Percentiles rank a stretch among this genome's conserved stretches.
These are phyloP conservation scores for Leucoraja ocellata DNA, from an alignment of 2,797 vertebrate genomes.

Conservation along the genomic window DNA sequence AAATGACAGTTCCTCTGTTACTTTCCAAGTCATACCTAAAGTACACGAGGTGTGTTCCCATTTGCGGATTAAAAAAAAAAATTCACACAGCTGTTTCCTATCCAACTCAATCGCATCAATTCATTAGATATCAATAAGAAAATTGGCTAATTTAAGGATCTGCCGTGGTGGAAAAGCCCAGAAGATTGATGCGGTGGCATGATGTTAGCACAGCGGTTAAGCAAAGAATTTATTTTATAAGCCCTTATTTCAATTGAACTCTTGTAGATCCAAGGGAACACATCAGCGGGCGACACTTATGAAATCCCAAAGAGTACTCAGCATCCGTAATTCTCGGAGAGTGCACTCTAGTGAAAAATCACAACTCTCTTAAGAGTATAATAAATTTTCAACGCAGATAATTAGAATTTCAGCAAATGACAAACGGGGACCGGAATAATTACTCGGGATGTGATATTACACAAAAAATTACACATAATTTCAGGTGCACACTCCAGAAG, in stretches of 20 bases:
- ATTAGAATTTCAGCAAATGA: conserved; percentile 37
- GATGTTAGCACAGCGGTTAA: conserved; percentile 11
- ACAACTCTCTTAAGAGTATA: conserved; percentile 38
- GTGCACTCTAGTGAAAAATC: conserved; percentile 37
- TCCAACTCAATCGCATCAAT: background rate
- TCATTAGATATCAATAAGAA: background rate
- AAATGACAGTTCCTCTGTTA: background rate
- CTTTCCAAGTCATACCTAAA: background rate
- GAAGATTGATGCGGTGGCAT: conserved; percentile 17
- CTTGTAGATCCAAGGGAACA: conserved; percentile 28
- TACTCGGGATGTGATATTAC: background rate
- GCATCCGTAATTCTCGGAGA: conserved; percentile 15
- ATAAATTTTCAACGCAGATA: conserved; percentile 30
- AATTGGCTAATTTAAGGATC: conserved; percentile 21
- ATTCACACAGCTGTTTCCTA: background rate
- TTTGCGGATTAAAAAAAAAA: background rate
- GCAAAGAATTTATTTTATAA: conserved; percentile 31
- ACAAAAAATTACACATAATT: conserved; percentile 26
- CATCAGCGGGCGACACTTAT: conserved; percentile 28
- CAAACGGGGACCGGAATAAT: conserved; percentile 13
- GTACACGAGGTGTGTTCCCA: background rate
- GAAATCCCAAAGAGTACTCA: conserved; percentile 29
- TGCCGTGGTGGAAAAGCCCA: conserved; percentile 7
- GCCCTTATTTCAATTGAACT: conserved; percentile 27
- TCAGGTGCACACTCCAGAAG: conserved; percentile 10